phyloP scores from a whole-genome alignment of 23 tunicate species.

The Ascidia mentula region DNA sequence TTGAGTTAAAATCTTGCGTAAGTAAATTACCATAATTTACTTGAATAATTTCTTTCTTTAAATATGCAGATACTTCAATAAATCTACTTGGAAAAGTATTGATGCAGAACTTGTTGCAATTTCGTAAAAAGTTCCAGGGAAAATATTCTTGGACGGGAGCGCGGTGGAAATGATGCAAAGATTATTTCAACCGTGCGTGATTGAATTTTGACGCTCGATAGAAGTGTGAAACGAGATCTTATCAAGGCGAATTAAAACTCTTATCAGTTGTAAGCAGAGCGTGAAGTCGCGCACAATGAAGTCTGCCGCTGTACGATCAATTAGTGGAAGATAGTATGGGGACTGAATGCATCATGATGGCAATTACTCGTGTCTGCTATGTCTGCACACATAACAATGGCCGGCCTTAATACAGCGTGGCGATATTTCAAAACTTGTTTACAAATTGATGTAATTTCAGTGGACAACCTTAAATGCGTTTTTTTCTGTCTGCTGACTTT shows the following conservation, averaged over 20 bases:
- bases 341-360: background rate
- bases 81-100: too few relatives aligned
- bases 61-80: too few relatives aligned
- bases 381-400: background rate
- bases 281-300: background rate
- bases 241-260: background rate
- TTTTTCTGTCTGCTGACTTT: background rate
- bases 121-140: too few relatives aligned
- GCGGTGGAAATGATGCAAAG: too few relatives aligned
- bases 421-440: background rate
- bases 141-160: too few relatives aligned
- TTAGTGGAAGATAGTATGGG: background rate
- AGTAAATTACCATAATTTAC: too few relatives aligned
- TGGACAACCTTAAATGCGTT: too few relatives aligned
- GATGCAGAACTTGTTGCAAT: too few relatives aligned
- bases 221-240: conserved; percentile 1
- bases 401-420: background rate
- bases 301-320: background rate
- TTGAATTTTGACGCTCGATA: background rate
- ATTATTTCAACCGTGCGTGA: too few relatives aligned
- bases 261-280: background rate
- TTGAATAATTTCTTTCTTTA: too few relatives aligned
- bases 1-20: too few relatives aligned
- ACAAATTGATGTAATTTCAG: conserved; percentile 1
- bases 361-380: background rate